Percentiles rank a stretch among this genome's conserved stretches.
Conservation (phyloP, 2,797 vertebrate genomes). For the Carapus acus region DNA sequence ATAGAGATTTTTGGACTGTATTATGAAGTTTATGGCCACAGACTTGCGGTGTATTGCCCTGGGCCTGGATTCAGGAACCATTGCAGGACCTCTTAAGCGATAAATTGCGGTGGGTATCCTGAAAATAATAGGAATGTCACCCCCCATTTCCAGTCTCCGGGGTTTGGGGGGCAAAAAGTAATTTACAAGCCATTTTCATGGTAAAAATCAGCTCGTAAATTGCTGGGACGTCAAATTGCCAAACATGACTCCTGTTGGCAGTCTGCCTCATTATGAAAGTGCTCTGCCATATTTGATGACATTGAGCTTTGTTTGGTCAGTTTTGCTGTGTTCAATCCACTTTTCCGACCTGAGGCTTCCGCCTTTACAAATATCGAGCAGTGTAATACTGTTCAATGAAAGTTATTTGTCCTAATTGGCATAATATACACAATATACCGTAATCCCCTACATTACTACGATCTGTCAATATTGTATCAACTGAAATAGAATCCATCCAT, state of each 20-base stretch:
- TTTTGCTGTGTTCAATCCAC: background rate
- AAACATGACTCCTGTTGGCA: background rate
- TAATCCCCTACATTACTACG: no score
- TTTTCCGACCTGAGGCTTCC: background rate
- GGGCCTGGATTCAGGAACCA: background rate
- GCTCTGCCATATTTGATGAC: background rate
- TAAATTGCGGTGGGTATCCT: background rate
- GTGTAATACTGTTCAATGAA: background rate
- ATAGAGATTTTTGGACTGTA: background rate
- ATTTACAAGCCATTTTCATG: conserved; percentile 1
- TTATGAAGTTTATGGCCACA: background rate
- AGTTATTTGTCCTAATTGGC: background rate
- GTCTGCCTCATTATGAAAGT: background rate
- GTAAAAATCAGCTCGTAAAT: background rate
- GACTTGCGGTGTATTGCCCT: background rate
- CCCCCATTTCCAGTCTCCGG: background rate
- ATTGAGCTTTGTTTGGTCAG: no score
- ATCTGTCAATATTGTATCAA: no score
- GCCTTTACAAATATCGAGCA: background rate
- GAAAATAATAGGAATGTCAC: background rate
- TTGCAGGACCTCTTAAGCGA: background rate
- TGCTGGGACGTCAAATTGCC: background rate
- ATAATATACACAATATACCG: no score
- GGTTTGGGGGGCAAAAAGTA: background rate
- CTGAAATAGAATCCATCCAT: no score